These are phyloP conservation scores for Idaea biselata DNA, from an alignment of 2,888 invertebrate species.

Conservation along the genomic window DNA sequence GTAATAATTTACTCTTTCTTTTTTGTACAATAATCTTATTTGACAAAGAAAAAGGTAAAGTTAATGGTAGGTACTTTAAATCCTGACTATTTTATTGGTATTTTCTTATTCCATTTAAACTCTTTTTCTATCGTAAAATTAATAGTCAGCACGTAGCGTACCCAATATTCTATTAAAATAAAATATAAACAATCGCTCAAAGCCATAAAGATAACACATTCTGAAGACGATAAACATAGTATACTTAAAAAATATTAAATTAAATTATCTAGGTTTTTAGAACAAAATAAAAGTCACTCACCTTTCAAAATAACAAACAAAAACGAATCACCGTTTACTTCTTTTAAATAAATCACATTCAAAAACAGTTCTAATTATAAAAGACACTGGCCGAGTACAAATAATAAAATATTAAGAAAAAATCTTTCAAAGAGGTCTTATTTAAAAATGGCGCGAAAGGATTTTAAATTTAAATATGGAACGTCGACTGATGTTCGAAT, in stretches of 20 bases:
- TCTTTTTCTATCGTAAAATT: too few species aligned
- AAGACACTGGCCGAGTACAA: background rate
- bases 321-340: background rate
- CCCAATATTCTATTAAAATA: too few species aligned
- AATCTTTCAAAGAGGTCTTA: background rate
- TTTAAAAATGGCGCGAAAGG: background rate
- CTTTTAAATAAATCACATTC: background rate
- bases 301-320: background rate
- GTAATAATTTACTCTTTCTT: too few species aligned
- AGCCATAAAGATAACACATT: background rate
- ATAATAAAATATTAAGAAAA: background rate
- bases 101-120: too few species aligned
- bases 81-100: too few species aligned
- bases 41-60: too few species aligned
- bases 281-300: background rate
- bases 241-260: background rate
- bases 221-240: background rate
- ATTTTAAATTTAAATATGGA: slow-evolving; percentile 39
- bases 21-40: too few species aligned
- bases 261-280: background rate
- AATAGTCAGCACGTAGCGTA: too few species aligned
- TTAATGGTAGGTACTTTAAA: too few species aligned
- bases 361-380: background rate
- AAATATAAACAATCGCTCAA: too few species aligned
- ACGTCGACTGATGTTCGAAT: slow-evolving; percentile 44